Evolutionary conservation across 2,113 vertebrate species (phyloP), one percentile per base, ranked within the genome.

Genomic region (Crotalus helleri): DNA sequence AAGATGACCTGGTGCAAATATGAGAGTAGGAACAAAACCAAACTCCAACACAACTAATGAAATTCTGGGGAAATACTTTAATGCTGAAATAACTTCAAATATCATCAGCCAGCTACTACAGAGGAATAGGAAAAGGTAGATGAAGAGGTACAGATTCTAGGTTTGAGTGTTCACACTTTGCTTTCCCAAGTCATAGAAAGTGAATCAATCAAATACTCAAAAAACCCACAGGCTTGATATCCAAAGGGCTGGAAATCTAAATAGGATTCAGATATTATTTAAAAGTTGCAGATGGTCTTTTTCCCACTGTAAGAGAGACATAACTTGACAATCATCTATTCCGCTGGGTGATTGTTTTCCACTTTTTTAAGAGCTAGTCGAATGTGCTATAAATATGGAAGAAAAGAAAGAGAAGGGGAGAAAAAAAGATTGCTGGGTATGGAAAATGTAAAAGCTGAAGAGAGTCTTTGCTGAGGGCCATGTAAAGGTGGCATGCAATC

Each of bases 181-280:
- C 96, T 96, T 96, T 95, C 95, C 96, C 96, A 94, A 95, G 96
- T 96, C 96, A 96, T 97, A 96, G 95, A 95, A 96, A 97, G 95
- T 92, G 96, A 96, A 96, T 96, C 96, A 96, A 96, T 96, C 96
- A 95, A 95, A 88, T 90, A 90, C 92, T 92, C 95, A 95, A 97
- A 97, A 97, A 39, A 17, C 74, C 33, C 90, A 94, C 91, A 94
- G 95, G 58, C 94, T 96, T 97, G 95, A 92, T 96, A 97, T 97
- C 96, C 96, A 96, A 97, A 97, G 94, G 95, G 93, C 95, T 96
- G 92, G 92, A 96, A 94, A 95, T 87, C 93, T 81, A 95, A 96
- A 90, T 1, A 19, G 93, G 94, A 95, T 93, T 96, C 81, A 93
- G 95, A 96, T 74, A 17, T 88, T 9, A 93, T 93, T 93, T 95